phyloP scores from a whole-genome alignment of 2,113 vertebrate genomes.

The Nothocercus nigrocapillus region DNA sequence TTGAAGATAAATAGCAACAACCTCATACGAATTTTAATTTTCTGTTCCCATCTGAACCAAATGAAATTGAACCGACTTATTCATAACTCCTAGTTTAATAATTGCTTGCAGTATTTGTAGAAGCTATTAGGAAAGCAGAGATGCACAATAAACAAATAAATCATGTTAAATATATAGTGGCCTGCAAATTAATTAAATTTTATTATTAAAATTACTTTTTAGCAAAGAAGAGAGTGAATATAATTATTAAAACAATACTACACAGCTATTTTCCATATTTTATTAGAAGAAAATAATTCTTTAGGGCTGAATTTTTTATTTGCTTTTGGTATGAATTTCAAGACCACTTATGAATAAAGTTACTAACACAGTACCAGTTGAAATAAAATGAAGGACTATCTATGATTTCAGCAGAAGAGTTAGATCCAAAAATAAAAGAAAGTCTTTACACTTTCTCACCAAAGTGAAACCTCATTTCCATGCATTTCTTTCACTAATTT shows the following conservation, averaged over 20 bases:
- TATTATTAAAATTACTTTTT: background rate
- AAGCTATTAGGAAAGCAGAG: background rate
- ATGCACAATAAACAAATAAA: background rate
- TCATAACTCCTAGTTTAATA: background rate
- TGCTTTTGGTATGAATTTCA: background rate
- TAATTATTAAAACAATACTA: background rate
- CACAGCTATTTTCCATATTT: background rate
- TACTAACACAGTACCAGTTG: background rate
- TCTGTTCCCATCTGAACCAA: background rate
- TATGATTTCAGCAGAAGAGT: background rate
- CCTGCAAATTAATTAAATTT: background rate
- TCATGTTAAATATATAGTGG: background rate
- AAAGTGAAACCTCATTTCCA: background rate
- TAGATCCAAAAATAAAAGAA: background rate
- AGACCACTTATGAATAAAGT: background rate
- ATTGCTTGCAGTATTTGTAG: background rate
- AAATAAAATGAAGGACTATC: background rate
- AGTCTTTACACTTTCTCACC: background rate
- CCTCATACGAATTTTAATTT: background rate
- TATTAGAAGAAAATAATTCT: background rate
- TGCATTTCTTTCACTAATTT: background rate
- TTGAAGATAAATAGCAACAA: background rate
- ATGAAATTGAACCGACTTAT: background rate
- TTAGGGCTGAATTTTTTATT: background rate
- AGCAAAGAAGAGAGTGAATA: background rate